These are phyloP conservation scores for Indicator maculatus DNA, from an alignment of 2,113 vertebrate genomes.

Conservation along the genomic window DNA sequence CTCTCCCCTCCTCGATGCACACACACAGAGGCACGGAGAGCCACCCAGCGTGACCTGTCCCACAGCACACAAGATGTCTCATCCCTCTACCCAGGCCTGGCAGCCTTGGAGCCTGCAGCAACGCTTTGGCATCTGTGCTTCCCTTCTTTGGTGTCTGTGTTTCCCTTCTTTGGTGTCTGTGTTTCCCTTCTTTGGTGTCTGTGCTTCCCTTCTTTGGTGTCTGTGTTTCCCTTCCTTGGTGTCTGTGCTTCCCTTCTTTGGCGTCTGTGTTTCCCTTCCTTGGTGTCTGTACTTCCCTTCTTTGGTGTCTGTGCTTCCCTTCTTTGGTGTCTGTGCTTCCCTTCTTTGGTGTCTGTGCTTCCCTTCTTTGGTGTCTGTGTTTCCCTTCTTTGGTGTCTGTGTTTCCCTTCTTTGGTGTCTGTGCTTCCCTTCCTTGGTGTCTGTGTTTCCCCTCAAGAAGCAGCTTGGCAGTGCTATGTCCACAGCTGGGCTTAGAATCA, in stretches of 20 bases:
- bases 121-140: not conserved
- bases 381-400: not conserved
- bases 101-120: too few species aligned
- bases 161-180: too few species aligned
- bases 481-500: too few species aligned
- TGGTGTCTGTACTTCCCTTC: not conserved
- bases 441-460: not conserved
- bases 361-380: not conserved
- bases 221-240: too few species aligned
- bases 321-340: not conserved
- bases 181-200: too few species aligned
- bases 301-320: too few species aligned
- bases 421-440: too few species aligned
- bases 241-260: not conserved
- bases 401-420: too few species aligned
- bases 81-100: not conserved
- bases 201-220: too few species aligned
- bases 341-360: too few species aligned
- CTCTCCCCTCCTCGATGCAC: not conserved
- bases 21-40: fast-evolving
- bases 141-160: not conserved
- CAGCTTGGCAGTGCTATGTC: not conserved
- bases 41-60: fast-evolving
- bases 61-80: fast-evolving
- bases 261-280: too few species aligned